phyloP scores from a whole-genome alignment of 2,113 vertebrate species.

The Nannospalax galili region DNA sequence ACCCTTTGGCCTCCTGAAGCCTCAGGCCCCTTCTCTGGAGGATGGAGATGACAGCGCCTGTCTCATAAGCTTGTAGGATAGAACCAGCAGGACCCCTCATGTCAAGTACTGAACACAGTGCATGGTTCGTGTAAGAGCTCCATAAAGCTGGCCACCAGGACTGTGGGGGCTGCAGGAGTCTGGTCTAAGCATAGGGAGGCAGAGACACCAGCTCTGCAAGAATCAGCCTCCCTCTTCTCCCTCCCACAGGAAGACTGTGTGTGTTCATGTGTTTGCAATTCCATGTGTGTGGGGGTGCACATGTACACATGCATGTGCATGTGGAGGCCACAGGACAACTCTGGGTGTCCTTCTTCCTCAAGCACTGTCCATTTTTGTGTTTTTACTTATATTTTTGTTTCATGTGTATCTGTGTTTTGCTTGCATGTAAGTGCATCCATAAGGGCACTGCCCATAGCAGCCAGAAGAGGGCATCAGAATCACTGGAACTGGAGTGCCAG shows the following conservation, averaged over 20 bases:
- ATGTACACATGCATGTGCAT: neutral
- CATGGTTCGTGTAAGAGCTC: neutral
- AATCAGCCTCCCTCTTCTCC: neutral
- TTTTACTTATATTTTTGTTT: neutral
- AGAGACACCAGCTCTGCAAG: neutral
- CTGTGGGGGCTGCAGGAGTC: accelerated
- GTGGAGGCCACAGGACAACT: neutral
- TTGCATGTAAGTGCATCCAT: too few relatives aligned
- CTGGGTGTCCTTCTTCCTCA: neutral
- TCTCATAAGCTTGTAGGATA: neutral
- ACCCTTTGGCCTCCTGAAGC: neutral
- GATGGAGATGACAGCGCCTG: neutral
- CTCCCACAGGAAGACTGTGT: neutral
- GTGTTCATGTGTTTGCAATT: neutral
- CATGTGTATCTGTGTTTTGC: too few relatives aligned
- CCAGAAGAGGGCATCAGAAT: too few relatives aligned
- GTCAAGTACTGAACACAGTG: neutral
- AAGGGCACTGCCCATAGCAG: too few relatives aligned
- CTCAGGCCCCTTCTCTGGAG: neutral
- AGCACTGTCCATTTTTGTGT: neutral
- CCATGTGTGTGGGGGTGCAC: neutral
- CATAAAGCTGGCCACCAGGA: accelerated
- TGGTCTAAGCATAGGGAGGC: neutral
- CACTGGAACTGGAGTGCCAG: too few relatives aligned
- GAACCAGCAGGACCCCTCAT: neutral